These are phyloP conservation scores for Aelia acuminata DNA, from an alignment of 2,888 invertebrate species.

Conservation along the genomic window DNA sequence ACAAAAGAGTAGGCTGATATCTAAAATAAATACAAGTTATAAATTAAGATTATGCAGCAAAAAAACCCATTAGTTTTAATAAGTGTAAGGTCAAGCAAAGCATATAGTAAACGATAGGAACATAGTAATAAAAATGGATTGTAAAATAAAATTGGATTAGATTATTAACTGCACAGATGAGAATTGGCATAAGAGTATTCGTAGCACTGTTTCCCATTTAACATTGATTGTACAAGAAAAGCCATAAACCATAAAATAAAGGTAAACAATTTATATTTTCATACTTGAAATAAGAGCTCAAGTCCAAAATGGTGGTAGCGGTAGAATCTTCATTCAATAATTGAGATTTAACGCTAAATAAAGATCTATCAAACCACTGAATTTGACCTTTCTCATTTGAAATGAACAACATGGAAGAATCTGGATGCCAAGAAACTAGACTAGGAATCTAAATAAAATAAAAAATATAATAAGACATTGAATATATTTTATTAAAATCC, in stretches of 20 bases:
- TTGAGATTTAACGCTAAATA: conserved; percentile 78
- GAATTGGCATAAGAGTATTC: too few species aligned
- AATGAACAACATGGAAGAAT: conserved; percentile 78
- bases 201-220: too few species aligned
- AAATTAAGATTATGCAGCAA: background rate
- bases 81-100: background rate
- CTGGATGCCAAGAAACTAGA: conserved; percentile 80
- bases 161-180: too few species aligned
- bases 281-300: conserved; percentile 76
- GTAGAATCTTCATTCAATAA: conserved; percentile 77
- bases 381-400: conserved; percentile 81
- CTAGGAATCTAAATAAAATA: conserved; percentile 74
- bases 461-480: background rate
- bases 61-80: background rate
- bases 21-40: conserved; percentile 66
- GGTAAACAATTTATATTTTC: background rate
- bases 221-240: too few species aligned
- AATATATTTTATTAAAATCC: background rate
- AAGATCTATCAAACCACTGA: conserved; percentile 82
- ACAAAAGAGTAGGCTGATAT: conserved; percentile 73
- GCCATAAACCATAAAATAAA: background rate
- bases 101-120: background rate
- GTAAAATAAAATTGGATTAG: too few species aligned
- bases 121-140: background rate
- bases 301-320: conserved; percentile 76